phyloP scores from a whole-genome alignment of 2,113 vertebrate genomes.

The Nanorana parkeri region DNA sequence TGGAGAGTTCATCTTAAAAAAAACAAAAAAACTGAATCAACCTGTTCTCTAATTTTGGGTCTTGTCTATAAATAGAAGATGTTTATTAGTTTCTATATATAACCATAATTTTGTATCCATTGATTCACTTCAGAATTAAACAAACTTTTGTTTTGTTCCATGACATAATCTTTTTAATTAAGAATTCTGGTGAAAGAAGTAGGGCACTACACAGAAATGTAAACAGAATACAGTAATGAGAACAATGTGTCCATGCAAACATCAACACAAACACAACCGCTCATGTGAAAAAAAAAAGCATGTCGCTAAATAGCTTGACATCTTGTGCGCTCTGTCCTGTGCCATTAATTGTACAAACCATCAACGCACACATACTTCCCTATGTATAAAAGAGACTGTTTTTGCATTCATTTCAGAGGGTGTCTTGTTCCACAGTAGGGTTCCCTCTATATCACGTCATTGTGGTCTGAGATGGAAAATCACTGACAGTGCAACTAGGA shows the following conservation, averaged over 20 bases:
- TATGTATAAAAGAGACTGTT: background rate
- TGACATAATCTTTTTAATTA: conserved; percentile 29
- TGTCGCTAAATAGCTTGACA: conserved; percentile 10
- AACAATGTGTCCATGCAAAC: conserved; percentile 34
- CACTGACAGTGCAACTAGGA: background rate
- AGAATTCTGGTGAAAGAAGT: background rate
- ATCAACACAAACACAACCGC: conserved; percentile 4
- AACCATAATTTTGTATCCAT: background rate
- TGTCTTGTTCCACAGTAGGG: background rate
- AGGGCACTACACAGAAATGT: conserved; percentile 27
- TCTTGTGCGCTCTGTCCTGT: conserved; percentile 7
- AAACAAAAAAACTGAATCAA: background rate
- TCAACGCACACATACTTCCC: background rate
- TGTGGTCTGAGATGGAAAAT: background rate
- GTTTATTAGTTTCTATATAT: background rate
- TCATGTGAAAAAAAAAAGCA: background rate
- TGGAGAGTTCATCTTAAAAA: background rate
- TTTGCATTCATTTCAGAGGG: background rate
- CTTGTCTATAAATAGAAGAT: background rate
- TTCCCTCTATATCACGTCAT: background rate
- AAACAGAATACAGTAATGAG: conserved; percentile 30
- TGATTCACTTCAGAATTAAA: background rate
- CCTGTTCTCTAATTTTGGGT: background rate
- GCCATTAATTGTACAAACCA: background rate
- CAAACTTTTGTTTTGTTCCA: background rate